Evolutionary conservation across 2,797 vertebrate species (phyloP), one percentile per base, ranked within the genome.

Genomic region (Eutrigla gurnardus): DNA sequence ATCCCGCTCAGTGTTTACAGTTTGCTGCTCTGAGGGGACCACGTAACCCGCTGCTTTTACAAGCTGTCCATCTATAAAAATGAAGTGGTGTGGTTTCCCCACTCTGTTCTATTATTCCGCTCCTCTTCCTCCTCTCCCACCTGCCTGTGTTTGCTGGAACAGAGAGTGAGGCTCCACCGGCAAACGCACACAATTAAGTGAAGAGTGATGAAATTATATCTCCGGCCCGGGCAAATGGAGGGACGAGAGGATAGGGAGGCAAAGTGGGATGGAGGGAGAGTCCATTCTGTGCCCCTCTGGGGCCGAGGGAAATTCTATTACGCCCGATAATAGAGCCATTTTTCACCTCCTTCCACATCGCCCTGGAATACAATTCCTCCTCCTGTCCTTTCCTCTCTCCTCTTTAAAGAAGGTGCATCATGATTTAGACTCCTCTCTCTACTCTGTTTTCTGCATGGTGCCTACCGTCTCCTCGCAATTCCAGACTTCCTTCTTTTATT

Each of bases 181-280:
- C 79, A 73, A 25, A 81, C 32, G 32, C 78, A 81, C 80, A 88
- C 91, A 93, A 92, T 93, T 93, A 93, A 90, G 89, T 86, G 84
- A 85, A 77, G 86, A 84, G 81, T 91, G 89, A 94, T 93, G 88
- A 92, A 92, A 94, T 93, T 92, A 93, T 92, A 86, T 86, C 85
- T 86, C 82, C 70, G 73, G 77, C 66, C 80, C 6, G 65, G 77
- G 81, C 88, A 92, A 93, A 93, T 93, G 91, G 91, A 88, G 69
- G 75, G 80, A 85, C 65, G 83, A 71, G 70, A 73, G 75, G 88
- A 82, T 83, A 73, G 79, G 76, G 81, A 85, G 42, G 65, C 84
- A 78, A 78, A 90, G 81, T 82, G 76, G 86, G 82, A 86, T 75
- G 78, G 82, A 86, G 85, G 82, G 64, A 83, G 81, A 91, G 92